Percentiles rank a stretch among this genome's conserved stretches.
Conservation (phyloP, 2,888 invertebrate genomes). For the Agrochola litura region DNA sequence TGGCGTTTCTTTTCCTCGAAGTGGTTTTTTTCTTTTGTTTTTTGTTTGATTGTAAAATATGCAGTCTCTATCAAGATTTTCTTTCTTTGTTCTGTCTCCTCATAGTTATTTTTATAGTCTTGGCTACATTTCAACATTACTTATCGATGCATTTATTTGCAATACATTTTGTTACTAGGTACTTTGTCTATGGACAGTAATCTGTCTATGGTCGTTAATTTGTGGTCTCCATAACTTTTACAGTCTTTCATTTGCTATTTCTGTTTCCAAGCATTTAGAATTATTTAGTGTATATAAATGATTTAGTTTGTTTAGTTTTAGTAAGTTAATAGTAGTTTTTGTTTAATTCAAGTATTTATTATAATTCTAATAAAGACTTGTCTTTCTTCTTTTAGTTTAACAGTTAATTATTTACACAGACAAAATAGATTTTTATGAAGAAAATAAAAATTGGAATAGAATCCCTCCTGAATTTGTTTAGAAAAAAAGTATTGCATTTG, state of each 20-base stretch:
- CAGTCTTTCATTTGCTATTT: constrained; percentile 41
- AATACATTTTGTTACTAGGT: constrained; percentile 40
- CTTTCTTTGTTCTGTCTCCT: constrained; percentile 31
- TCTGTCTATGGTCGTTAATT: constrained; percentile 7
- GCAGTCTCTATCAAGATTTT: constrained; percentile 20
- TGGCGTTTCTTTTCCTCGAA: constrained; percentile 21
- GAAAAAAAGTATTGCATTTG: constrained; percentile 2
- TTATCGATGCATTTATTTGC: constrained; percentile 60
- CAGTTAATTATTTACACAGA: neutral
- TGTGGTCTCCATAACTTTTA: constrained; percentile 14
- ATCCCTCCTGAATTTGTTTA: neutral
- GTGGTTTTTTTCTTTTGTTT: constrained; percentile 13
- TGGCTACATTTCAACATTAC: constrained; percentile 55
- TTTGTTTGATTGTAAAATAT: constrained; percentile 39
- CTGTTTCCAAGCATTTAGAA: constrained; percentile 16
- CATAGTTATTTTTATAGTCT: constrained; percentile 49
- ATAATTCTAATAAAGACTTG: neutral
- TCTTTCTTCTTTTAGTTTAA: neutral
- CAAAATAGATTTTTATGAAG: neutral
- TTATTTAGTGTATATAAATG: neutral
- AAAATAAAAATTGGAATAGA: no score
- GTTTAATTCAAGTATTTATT: neutral
- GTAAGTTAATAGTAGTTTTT: no score
- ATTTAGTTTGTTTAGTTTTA: no score
- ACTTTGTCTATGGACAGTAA: neutral